Evolutionary conservation across 2,113 vertebrate species (phyloP).

Genomic region (Dromas ardeola): DNA sequence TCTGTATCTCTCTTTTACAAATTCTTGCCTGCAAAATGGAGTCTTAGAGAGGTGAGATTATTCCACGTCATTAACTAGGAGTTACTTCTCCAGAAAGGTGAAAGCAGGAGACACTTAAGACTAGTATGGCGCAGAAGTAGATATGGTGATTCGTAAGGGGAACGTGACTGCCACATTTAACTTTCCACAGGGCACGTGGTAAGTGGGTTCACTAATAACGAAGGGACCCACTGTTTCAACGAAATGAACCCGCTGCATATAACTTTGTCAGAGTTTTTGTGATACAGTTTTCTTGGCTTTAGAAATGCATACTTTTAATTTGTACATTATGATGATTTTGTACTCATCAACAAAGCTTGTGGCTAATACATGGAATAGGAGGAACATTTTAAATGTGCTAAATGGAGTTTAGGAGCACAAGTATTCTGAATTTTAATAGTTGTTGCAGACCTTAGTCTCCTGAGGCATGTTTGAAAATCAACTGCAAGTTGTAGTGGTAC

Average conservation of each 20-base stretch:
- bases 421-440: neutral
- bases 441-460: neutral
- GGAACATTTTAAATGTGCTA: neutral
- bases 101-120: neutral
- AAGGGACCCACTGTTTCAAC: neutral
- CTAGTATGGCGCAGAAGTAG: neutral
- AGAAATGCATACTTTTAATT: neutral
- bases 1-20: neutral
- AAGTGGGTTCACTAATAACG: neutral
- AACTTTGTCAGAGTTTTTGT: neutral
- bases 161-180: neutral
- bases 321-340: neutral
- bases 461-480: neutral
- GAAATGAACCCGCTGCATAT: neutral
- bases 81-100: neutral
- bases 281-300: neutral
- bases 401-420: neutral
- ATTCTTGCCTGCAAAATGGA: neutral
- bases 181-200: fast-evolving
- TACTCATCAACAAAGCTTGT: neutral
- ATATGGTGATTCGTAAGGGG: neutral
- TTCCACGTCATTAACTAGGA: neutral
- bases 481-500: neutral
- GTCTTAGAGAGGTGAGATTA: neutral
- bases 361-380: fast-evolving